Evolutionary conservation across 2,888 invertebrate species (phyloP), one percentile per base, ranked within the genome.

Genomic region (Ypsolopha scabrella): DNA sequence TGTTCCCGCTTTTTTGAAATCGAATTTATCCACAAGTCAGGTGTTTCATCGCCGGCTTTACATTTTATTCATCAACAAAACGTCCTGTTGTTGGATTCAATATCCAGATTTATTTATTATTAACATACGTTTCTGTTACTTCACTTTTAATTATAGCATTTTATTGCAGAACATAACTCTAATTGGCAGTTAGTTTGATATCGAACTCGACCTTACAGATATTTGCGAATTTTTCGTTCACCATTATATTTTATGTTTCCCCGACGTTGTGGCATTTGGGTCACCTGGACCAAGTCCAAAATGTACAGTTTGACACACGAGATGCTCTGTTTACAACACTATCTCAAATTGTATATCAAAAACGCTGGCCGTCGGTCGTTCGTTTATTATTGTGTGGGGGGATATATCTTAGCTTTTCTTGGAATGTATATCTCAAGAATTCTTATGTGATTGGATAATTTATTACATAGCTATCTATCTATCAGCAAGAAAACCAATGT

Each of bases 211-310:
- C 11, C 36, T 41, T 46, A 41, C 38, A 58, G 57, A 57, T 59
- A 61, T 70, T 70, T 58, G 72, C 70, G 61, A 72, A 72, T 69
- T 65, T 67, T 63, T 67, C 58, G 55, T 46, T 46, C 11, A 33
- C 57, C 59, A 63, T 67, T 65, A 65, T 68, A 66, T 66, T 72
- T 68, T 62, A 58, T 60, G 62, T 67, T 71, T 66, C 59, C 56
- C 58, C 61, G 58, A 67, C 64, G 65, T 67, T 62, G 61, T 59
- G 64, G 69, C 67, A 85, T 80, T 70, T 72, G 63, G 85, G 85
- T 79, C 83, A 74, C 64, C 77, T 85, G 85, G 83, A 83, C 61
- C 61, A 59, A 58, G 55, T 85, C 85, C 85, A 85, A 80, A 72
- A 72, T 68, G 66, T 55, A 63, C 24, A 24, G 24, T 24, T 24